A percentile compares a stretch with the other conserved stretches of the same genome.
Conservation (phyloP, 2,797 vertebrate genomes). For the Phylloscopus collybita region DNA sequence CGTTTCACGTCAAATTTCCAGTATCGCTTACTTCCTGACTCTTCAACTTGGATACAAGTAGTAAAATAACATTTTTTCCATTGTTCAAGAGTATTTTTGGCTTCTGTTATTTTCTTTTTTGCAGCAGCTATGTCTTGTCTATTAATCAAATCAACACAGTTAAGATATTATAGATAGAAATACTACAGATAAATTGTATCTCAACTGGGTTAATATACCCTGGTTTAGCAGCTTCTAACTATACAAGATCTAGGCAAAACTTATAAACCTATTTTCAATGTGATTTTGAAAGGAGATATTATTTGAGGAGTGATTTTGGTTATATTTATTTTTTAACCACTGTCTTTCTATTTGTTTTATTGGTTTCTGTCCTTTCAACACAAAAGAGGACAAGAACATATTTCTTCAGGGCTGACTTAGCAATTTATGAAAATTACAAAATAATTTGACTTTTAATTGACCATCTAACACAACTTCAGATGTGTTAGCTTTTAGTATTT, state of each 20-base stretch:
- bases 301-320: neutral
- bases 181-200: rapidly evolving
- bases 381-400: neutral
- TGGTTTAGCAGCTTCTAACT: neutral
- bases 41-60: constrained; percentile 87
- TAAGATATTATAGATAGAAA: neutral
- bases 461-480: neutral
- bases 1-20: constrained; percentile 94
- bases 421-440: neutral
- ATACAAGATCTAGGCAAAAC: neutral
- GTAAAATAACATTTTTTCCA: constrained; percentile 91
- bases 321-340: neutral
- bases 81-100: constrained; percentile 81
- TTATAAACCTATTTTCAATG: neutral
- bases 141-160: constrained; percentile 28
- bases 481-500: neutral
- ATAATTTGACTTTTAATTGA: neutral
- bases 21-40: constrained; percentile 79
- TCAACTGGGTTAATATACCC: neutral
- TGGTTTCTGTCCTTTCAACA: neutral
- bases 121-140: constrained; percentile 83
- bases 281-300: neutral
- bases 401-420: neutral
- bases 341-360: neutral
- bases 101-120: constrained; percentile 82